These are phyloP conservation scores for Meteorus colon DNA, from an alignment of 2,888 invertebrate genomes.

Conservation along the genomic window DNA sequence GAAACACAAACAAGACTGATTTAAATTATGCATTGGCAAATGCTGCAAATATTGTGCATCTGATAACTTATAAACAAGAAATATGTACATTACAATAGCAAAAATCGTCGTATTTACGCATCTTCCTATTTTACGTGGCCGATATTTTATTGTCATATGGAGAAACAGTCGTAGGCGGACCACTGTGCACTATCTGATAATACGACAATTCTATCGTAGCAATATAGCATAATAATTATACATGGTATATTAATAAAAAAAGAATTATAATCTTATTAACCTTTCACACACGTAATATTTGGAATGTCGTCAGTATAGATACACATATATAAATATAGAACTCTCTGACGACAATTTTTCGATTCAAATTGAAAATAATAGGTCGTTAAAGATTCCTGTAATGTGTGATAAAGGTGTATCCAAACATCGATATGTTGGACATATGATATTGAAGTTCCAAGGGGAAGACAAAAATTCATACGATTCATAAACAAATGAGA, in stretches of 20 bases:
- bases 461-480: not conserved
- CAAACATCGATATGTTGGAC: constrained; percentile 14
- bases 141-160: not conserved
- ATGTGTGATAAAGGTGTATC: not conserved
- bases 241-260: not conserved
- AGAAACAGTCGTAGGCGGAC: not conserved
- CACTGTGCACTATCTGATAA: not conserved
- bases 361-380: not conserved
- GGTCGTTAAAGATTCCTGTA: not conserved
- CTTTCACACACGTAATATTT: constrained; percentile 1
- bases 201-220: not conserved
- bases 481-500: not conserved
- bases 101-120: not conserved
- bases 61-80: not conserved
- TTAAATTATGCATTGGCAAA: not conserved
- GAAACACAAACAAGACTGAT: too few species aligned
- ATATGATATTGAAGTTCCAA: not conserved
- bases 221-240: not conserved
- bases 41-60: not conserved
- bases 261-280: not conserved
- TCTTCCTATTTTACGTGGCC: not conserved
- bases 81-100: constrained; percentile 4
- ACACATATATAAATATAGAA: not conserved
- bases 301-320: not conserved
- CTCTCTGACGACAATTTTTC: not conserved